A percentile compares a stretch with the other conserved stretches of the same genome.
phyloP scores from a whole-genome alignment of 2,113 vertebrate genomes.

The Ornithorhynchus anatinus region DNA sequence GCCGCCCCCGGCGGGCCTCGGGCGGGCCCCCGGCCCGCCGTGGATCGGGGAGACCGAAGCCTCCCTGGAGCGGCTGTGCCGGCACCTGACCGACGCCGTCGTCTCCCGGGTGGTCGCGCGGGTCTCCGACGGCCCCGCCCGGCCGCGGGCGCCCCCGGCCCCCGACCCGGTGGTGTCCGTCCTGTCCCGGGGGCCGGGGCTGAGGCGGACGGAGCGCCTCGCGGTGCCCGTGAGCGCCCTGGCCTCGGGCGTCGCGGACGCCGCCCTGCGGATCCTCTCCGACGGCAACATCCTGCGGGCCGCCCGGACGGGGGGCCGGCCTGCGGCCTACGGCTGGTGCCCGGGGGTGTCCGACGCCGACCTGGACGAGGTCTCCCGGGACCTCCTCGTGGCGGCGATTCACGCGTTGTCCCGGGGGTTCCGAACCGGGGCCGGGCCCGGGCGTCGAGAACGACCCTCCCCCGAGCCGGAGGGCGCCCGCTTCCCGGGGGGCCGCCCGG shows the following conservation, averaged over 20 bases:
- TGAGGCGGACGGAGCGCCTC: conserved; percentile 6
- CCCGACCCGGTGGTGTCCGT: conserved; percentile 33
- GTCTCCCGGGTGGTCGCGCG: conserved; percentile 29
- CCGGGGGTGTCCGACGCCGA: conserved; percentile 9
- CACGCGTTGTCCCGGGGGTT: conserved; percentile 37
- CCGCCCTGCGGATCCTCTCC: conserved; percentile 40
- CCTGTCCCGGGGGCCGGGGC: background rate
- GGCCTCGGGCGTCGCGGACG: conserved; percentile 35
- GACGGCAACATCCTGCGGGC: conserved; percentile 37
- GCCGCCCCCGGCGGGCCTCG: background rate
- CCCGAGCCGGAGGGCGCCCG: background rate
- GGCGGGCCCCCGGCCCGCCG: background rate
- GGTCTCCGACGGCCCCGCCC: conserved; percentile 22
- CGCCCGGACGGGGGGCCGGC: background rate
- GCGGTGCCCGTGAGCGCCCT: conserved; percentile 30
- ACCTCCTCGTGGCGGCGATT: conserved; percentile 49
- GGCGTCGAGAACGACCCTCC: background rate
- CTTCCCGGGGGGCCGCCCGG: conserved; percentile 1
- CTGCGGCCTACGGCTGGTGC: conserved; percentile 19
- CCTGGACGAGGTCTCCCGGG: conserved; percentile 50
- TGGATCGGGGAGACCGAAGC: conserved; percentile 20
- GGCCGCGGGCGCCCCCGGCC: background rate
- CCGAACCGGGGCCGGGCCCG: conserved; percentile 17
- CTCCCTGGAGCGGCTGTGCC: conserved; percentile 38
- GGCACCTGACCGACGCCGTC: conserved; percentile 36